Base-by-base conservation (phyloP, 2,113 vertebrate genomes). In the Nothobranchius kuhntae region DNA sequence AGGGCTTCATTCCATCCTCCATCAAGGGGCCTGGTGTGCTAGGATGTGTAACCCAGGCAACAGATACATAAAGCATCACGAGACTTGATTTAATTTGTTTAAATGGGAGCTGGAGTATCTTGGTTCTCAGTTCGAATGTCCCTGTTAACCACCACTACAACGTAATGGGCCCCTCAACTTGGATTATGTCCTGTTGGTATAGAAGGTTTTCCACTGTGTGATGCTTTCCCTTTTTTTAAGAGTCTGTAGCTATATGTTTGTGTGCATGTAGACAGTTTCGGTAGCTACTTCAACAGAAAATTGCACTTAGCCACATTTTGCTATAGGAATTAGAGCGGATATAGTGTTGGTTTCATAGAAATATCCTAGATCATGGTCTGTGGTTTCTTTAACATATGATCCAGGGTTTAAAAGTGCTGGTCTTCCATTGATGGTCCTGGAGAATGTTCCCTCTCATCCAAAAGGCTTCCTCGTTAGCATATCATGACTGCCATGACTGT, bases 131-230 rank as follows among this genome's bases (percentile, higher is more conserved):
- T 91, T 91, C 73, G 87, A 93, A 93, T 91, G 88, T 90, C 81
- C 83, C 87, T 91, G 91, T 94, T 93, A 93, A 92, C 90, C 91
- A 92, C 87, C 89, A 93, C 92, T 93, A 93, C 86, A 93, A 83
- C 77, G 82, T 87, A 89, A 91, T 91, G 88, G 87, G 84, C 84
- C 90, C 85, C 90, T 91, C 86, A 88, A 86, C 89, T 90, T 82
- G 81, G 82, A 82, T 89, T 90, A 77, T 76, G 71, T 84, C 72
- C 83, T 87, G 74, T 80, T 83, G 86, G 80, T 87, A 77, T 78
- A 80, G 75, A 73, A 83, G 75, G 40, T 74, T 88, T 86, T 81
- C 53, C 68, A 74, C 73, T 80, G 69, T 77, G 75, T 71, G 71
- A 67, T 56, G 73, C 57, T 83, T 71, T 73, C 24, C 65, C 52